phyloP scores from a whole-genome alignment of 2,113 vertebrate species.

The Melanocharis versteri region DNA sequence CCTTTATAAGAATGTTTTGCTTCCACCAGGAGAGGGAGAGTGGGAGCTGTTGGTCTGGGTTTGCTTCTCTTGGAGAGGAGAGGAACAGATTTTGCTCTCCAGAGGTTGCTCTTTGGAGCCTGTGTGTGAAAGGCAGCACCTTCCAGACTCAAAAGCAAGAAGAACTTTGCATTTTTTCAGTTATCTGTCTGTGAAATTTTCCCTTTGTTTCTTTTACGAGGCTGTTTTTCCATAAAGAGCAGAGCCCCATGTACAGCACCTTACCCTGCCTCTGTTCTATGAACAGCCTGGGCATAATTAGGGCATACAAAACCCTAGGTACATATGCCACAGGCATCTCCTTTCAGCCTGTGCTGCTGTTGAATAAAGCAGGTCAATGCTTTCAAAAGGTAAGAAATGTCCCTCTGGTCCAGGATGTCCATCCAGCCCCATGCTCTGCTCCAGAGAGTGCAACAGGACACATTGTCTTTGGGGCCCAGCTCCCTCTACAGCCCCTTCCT shows the following conservation, averaged over 20 bases:
- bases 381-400: neutral
- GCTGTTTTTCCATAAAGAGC: neutral
- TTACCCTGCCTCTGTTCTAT: neutral
- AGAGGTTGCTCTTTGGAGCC: neutral
- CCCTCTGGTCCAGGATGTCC: neutral
- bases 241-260: neutral
- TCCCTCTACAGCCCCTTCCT: neutral
- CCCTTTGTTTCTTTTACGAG: neutral
- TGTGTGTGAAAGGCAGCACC: neutral
- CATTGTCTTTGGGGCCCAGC: neutral
- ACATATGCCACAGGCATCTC: neutral
- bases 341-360: neutral
- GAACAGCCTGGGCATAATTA: neutral
- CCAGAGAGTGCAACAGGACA: neutral
- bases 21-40: neutral
- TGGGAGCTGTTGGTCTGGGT: neutral
- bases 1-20: neutral
- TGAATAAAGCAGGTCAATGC: neutral
- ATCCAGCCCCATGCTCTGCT: neutral
- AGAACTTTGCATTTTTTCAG: neutral
- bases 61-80: neutral
- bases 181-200: neutral
- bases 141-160: neutral
- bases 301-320: neutral
- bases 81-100: neutral